Base-by-base conservation (phyloP, 2,888 invertebrate species). In the Lepidonotus clava region DNA sequence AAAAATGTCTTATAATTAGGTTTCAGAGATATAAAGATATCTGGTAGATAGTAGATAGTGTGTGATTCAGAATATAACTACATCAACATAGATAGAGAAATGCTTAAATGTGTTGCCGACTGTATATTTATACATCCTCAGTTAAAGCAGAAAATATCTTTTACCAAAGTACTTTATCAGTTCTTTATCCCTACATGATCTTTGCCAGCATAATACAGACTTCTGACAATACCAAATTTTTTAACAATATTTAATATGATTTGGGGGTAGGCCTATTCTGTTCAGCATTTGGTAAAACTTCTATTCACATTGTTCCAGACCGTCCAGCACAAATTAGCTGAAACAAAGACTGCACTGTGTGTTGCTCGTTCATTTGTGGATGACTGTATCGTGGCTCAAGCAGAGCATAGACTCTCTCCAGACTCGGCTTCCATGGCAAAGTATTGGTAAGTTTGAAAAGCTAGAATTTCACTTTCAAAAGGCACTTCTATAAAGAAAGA, bases 351-450 rank as follows among this genome's bases (percentile, higher is more conserved):
- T 1, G 92, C 93, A 24, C 92, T 94, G 6, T 92, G 92, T 87
- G 92, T 95, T 1, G 91, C 91, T 0, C 90, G 95, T 77, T 91
- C 94, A 36, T 95, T 95, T 89, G 89, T 94, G 32, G 95, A 95
- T 89, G 92, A 93, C 87, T 95, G 94, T 88, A 86, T 94, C 4
- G 90, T 92, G 32, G 90, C 94, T 18, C 94, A 94, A 89, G 91
- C 91, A 86, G 86, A 90, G 0, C 88, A 90, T 18, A 91, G 92
- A 66, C 91, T 95, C 28, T 94, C 94, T 88, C 90, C 92, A 8
- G 90, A 91, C 53, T 91, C 92, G 88, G 95, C 95, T n/a, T 94
- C 94, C n/a, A 95, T 95, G 94, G 93, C 93, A 46, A 95, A 95
- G 92, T 94, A 93, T 89, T 95, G 94, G 94, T 94, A 86, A 88